Evolutionary conservation across 2,888 invertebrate species (phyloP), one percentile per base, ranked within the genome.

Genomic region (Fragum sueziense): DNA sequence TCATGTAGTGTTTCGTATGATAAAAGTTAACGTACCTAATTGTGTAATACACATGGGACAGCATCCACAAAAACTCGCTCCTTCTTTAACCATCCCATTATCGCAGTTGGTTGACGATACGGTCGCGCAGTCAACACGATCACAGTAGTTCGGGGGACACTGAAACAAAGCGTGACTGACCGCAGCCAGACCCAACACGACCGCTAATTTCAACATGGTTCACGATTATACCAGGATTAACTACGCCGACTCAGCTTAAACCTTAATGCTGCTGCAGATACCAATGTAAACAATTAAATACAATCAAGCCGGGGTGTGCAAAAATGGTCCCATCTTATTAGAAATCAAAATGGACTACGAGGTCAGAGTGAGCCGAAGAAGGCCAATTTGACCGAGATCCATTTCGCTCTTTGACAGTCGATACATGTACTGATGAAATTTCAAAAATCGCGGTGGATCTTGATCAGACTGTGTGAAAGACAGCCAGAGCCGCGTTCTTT

Each of bases 11-110:
- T n/a, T n/a, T n/a, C n/a, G n/a, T n/a, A n/a, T n/a, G n/a, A 37
- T 37, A 37, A 37, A 6, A 9, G 37, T 37, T 27, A 25, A 73
- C 82, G 70, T 54, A 83, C 83, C 83, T 34, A 83, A 31, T 51
- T 83, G 80, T 37, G 73, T 76, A 27, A 83, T 68, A 71, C 83
- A 83, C 11, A 69, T 61, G 41, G 78, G 73, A 47, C 83, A 83
- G 61, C 83, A 83, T 17, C 83, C 83, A 51, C 83, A 83, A 59
- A 69, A 75, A 3, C 83, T 76, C 0, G 78, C 77, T 1, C 65
- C 37, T 6, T 29, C 47, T 27, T 71, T 75, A 0, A 83, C 62
- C n/a, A 52, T 11, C 17, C 83, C 83, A 54, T 70, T 70, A 34
- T 20, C 65, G 41, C 83, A 83, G 25, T 61, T 52, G 6, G 68